Base-by-base conservation (phyloP, 2,888 invertebrate species). In the Suillia variegata region DNA sequence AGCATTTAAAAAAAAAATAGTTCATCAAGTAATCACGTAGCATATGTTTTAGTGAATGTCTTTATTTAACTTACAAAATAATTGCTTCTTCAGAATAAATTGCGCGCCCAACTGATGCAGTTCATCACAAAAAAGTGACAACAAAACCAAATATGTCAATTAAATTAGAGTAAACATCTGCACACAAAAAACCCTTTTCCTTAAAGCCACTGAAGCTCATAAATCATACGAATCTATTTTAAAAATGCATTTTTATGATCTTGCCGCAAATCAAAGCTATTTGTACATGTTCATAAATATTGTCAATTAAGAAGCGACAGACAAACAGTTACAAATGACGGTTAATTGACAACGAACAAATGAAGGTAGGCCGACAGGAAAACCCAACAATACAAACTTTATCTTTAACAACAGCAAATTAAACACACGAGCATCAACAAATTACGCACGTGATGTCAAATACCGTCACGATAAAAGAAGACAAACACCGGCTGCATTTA, bases 201-300 rank as follows among this genome's bases (percentile, higher is more conserved):
- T n/a, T n/a, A n/a, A n/a, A n/a, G n/a, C n/a, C n/a, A n/a, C n/a
- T n/a, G n/a, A n/a, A n/a, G n/a, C n/a, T n/a, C n/a, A n/a, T n/a
- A n/a, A n/a, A n/a, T n/a, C n/a, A n/a, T n/a, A n/a, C n/a, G n/a
- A n/a, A n/a, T n/a, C n/a, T n/a, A n/a, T n/a, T n/a, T n/a, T n/a
- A n/a, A n/a, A n/a, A n/a, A n/a, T n/a, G n/a, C n/a, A n/a, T n/a
- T n/a, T n/a, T n/a, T n/a, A n/a, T 50, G 56, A 26, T 50, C 49
- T 42, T 56, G 56, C 56, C 56, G 56, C 55, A 56, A n/a, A 33
- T 33, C 22, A 24, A 54, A 73, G 67, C 18, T 73, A 68, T 70
- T n/a, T 63, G 74, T 71, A 75, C 75, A 78, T 77, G 78, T 76
- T 75, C 75, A 75, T 78, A 75, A 78, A 75, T 75, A 73, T 67